phyloP scores from a whole-genome alignment of 2,797 vertebrate species.

The Nasua narica region DNA sequence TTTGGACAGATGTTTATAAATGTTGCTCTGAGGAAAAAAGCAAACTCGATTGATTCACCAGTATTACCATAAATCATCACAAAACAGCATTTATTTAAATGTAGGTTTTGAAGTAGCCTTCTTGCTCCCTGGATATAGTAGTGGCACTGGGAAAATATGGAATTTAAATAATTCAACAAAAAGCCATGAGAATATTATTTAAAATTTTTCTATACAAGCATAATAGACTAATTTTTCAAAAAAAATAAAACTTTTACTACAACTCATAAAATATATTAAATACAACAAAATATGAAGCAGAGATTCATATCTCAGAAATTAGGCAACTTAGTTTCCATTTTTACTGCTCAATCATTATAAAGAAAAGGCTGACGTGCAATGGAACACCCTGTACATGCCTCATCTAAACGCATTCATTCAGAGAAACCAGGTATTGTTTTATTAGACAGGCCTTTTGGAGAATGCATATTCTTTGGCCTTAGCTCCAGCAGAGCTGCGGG shows the following conservation, averaged over 20 bases:
- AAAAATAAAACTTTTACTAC: conserved; percentile 57
- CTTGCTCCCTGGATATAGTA: conserved; percentile 49
- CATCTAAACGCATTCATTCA: conserved; percentile 72
- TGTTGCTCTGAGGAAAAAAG: background rate
- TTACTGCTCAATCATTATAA: background rate
- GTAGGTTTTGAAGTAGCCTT: background rate
- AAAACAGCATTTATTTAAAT: background rate
- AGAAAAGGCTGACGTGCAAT: conserved; percentile 11
- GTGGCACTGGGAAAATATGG: conserved; percentile 63
- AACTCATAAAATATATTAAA: conserved; percentile 50
- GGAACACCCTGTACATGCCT: conserved; percentile 70
- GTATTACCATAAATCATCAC: background rate
- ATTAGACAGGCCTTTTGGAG: background rate
- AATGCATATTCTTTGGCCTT: conserved; percentile 32
- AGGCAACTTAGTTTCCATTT: conserved; percentile 25
- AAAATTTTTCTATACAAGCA: conserved; percentile 31
- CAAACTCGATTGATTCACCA: background rate
- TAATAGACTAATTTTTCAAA: conserved; percentile 24
- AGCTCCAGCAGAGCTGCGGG: background rate
- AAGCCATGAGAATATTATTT: conserved; percentile 57
- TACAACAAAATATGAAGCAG: conserved; percentile 58
- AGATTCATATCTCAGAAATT: conserved; percentile 34
- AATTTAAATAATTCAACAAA: conserved; percentile 68
- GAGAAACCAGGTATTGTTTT: conserved; percentile 63
- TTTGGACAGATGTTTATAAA: background rate